A percentile compares a stretch with the other conserved stretches of the same genome.
Conservation (phyloP, 2,888 invertebrate genomes). For the Phorcus lineatus region DNA sequence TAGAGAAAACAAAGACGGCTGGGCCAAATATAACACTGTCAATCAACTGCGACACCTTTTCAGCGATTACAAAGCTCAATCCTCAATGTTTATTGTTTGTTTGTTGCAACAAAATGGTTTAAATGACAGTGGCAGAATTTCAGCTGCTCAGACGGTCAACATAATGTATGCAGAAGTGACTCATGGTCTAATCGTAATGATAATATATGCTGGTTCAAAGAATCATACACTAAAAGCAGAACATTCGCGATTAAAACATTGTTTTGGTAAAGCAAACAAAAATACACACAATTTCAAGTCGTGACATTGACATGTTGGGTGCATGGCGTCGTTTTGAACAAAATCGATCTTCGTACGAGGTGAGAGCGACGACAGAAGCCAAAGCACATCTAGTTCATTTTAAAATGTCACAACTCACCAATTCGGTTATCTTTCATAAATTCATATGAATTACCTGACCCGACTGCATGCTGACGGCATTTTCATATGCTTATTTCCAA, state of each 20-base stretch:
- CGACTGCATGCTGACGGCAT: neutral
- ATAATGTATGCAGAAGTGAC: neutral
- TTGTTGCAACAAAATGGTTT: too few relatives aligned
- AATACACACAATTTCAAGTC: neutral
- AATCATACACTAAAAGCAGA: neutral
- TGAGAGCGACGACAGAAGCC: neutral
- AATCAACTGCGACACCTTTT: too few relatives aligned
- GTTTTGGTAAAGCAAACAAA: neutral
- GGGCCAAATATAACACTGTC: too few relatives aligned
- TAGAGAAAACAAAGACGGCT: neutral
- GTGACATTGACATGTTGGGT: neutral
- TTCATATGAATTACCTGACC: slow-evolving; percentile 16
- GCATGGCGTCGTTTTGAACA: slow-evolving; percentile 8
- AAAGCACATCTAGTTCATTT: slow-evolving; percentile 5
- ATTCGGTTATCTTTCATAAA: neutral
- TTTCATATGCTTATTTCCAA: neutral
- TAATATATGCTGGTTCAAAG: slow-evolving; percentile 7
- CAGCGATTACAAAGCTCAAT: too few relatives aligned
- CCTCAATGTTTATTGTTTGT: too few relatives aligned
- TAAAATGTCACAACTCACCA: slow-evolving; percentile 17
- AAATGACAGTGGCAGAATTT: neutral
- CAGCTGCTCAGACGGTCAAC: neutral
- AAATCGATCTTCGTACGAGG: neutral
- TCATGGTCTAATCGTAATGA: neutral
- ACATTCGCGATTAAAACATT: neutral